Evolutionary conservation across 1,140 invertebrate genomes (phyloP).

Genomic region (Chionoecetes opilio): DNA sequence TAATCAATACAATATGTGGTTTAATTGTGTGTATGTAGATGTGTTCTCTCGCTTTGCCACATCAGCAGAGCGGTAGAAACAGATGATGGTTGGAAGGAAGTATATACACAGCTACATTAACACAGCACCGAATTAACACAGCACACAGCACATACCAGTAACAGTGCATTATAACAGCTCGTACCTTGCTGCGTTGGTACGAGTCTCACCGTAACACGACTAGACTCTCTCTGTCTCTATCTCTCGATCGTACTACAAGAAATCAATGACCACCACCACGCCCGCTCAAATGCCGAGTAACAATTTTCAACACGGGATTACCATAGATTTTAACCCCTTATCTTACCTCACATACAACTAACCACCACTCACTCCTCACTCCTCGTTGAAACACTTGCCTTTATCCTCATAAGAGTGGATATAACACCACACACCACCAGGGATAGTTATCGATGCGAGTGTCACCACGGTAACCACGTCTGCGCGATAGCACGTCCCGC

Average conservation of each 20-base stretch:
- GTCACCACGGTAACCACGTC: background rate
- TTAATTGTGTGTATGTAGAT: background rate
- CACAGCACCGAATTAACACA: background rate
- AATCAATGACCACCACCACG: conserved; percentile 60
- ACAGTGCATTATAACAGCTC: background rate
- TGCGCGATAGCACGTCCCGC: background rate
- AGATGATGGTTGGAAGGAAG: background rate
- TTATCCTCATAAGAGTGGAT: background rate
- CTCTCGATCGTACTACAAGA: conserved; percentile 64
- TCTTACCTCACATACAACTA: too few relatives aligned
- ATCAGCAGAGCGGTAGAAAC: conserved; percentile 37
- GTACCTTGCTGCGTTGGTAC: conserved; percentile 54
- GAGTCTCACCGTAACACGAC: conserved; percentile 50
- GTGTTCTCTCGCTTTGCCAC: conserved; percentile 37
- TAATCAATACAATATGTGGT: background rate
- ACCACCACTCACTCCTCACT: background rate
- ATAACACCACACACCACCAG: background rate
- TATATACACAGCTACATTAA: background rate
- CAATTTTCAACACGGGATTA: background rate
- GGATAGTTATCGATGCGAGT: background rate
- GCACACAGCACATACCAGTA: background rate
- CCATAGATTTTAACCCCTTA: background rate
- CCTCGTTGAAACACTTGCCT: background rate
- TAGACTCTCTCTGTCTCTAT: background rate
- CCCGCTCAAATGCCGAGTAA: conserved; percentile 49